A percentile compares a stretch with the other conserved stretches of the same genome.
Conservation (phyloP, 1,140 invertebrate species). For the Procambarus clarkii region DNA sequence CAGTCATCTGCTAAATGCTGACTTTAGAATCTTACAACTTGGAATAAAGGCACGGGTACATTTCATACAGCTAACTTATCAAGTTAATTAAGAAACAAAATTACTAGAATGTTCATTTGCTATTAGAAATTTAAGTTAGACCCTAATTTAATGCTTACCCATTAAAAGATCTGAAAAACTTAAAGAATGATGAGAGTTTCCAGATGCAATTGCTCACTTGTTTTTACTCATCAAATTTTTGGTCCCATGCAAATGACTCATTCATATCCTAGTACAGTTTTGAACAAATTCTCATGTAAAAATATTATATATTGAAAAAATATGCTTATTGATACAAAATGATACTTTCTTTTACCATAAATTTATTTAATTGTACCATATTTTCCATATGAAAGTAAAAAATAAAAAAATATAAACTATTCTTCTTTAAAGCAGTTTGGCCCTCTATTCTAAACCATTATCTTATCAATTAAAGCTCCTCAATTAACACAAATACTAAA, state of each 20-base stretch:
- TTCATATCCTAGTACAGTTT: not conserved
- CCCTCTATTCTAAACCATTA: slow-evolving; percentile 5
- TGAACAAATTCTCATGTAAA: not conserved
- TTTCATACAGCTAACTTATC: no score
- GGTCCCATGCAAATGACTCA: not conserved
- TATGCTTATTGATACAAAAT: slow-evolving; percentile 7
- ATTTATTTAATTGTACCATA: not conserved
- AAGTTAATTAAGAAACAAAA: no score
- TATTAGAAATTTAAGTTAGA: no score
- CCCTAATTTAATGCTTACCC: no score
- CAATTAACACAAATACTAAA: not conserved
- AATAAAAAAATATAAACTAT: not conserved
- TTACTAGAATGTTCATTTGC: no score
- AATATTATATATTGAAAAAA: slow-evolving; percentile 10
- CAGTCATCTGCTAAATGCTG: no score
- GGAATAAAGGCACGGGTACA: no score
- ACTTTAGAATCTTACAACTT: no score
- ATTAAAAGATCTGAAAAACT: no score
- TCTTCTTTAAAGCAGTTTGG: not conserved
- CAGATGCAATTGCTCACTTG: not conserved
- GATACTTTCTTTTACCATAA: not conserved
- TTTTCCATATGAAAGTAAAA: slow-evolving; percentile 10
- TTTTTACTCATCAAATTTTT: not conserved
- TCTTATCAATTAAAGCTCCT: not conserved
- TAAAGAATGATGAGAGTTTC: no score